These are phyloP conservation scores for Gisinianus flammeolus DNA, from an alignment of 2,888 invertebrate genomes.

Conservation along the genomic window DNA sequence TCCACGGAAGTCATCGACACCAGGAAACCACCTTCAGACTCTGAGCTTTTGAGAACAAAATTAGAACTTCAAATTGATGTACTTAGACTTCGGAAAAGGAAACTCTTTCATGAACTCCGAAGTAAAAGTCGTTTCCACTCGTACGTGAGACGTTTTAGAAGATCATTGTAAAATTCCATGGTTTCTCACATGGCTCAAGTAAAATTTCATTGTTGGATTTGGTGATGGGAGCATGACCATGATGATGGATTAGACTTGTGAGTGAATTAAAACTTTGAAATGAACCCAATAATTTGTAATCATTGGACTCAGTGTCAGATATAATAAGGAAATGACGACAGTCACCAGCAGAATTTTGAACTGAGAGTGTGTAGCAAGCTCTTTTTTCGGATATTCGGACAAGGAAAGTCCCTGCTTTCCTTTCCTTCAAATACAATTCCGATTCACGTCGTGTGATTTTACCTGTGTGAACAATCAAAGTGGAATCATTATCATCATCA, in stretches of 20 bases:
- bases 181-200: slow-evolving; percentile 18
- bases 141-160: slow-evolving; percentile 24
- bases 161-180: slow-evolving; percentile 22
- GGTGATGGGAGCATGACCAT: slow-evolving; percentile 31
- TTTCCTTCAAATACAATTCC: slow-evolving; percentile 24
- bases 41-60: slow-evolving; percentile 44
- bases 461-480: slow-evolving; percentile 20
- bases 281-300: slow-evolving; percentile 31
- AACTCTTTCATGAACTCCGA: slow-evolving; percentile 44
- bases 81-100: slow-evolving; percentile 54
- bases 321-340: slow-evolving; percentile 35
- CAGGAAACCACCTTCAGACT: slow-evolving; percentile 26
- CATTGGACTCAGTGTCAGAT: not conserved
- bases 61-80: slow-evolving; percentile 58
- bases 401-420: slow-evolving; percentile 13
- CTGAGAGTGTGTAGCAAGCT: slow-evolving; percentile 23
- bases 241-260: slow-evolving; percentile 30
- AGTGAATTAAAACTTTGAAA: slow-evolving; percentile 22
- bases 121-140: slow-evolving; percentile 31
- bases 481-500: not conserved
- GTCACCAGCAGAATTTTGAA: not conserved
- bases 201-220: slow-evolving; percentile 27
- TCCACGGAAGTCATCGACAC: slow-evolving; percentile 37
- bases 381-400: slow-evolving; percentile 30
- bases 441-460: slow-evolving; percentile 37